Base-by-base conservation (phyloP, 35 echinoderm and acorn worm genomes). In the Heliocidaris erythrogramma region DNA sequence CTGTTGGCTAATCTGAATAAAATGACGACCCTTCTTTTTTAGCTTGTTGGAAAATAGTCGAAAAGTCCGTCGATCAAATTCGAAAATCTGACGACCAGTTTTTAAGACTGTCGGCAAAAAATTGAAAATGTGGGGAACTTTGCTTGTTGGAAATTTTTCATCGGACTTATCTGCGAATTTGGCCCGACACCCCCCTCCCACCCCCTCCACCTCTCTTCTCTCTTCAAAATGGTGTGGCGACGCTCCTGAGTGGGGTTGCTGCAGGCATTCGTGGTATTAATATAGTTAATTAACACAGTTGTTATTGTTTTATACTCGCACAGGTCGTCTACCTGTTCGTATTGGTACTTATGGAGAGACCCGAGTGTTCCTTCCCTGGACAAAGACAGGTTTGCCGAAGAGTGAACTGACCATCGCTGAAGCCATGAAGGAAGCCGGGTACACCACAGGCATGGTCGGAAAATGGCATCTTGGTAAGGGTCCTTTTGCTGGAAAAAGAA, bases 401-500 rank as follows among this genome's bases (percentile, higher is more conserved):
- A 92, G 91, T 52, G 96, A 97, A 86, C 31, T 97, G 56, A 97
- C 96, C 24, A 91, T 97, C 32, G 92, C 96, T 32, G 96, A 97
- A 85, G 96, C 95, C 24, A 49, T 97, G 88, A 95, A 97, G 35
- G 32, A 47, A 9, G 56, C 85, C 78, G 96, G 96, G 42, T 97
- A 97, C 60, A 93, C 71, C 10, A 97, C 96, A 31, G 96, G 96
- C 18, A 97, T 97, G 95, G 92, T 61, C 91, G 96, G 96, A 30
- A 97, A 97, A 52, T 97, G 96, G 95, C 96, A 97, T 95, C 93
- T 97, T 31, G 96, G 96, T 97, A 88, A 95, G 94, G 47, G 30
- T 31, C 2, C 14, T 29, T 84, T 84, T 84, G 14, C 14, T 84
- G 1, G 14, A 29, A 84, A 29, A 84, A 16, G n/a, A 84, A 84